Base-by-base conservation (phyloP, 1,140 invertebrate genomes). In the Leptestheria dahalacensis region DNA sequence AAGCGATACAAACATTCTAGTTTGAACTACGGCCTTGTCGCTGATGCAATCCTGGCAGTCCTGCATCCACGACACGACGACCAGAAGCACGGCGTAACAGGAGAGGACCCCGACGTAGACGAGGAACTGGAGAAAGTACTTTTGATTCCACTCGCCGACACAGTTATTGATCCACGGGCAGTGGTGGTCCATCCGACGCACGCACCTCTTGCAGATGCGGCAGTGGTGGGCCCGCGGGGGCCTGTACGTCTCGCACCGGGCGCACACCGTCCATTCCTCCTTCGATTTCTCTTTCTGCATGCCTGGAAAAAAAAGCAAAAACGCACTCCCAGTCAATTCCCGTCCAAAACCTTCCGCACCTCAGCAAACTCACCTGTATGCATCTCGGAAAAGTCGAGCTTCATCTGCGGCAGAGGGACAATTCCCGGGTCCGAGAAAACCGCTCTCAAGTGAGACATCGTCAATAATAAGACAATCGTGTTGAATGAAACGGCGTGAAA, bases 71-170 rank as follows among this genome's bases (percentile, higher is more conserved):
- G 85, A 85, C 54, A 79, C 74, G 23, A 84, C 77, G 48, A 88
- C 83, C 66, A 90, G 72, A 20, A 71, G 73, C 28, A 86, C 78
- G 18, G 85, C 82, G 71, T 88, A 90, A 0, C 79, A 63, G 12
- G 79, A 77, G 49, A 86, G 69, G 21, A 79, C 69, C 64, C 80
- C 81, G 58, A 85, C 82, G 68, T 83, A 85, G n/a, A 92, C 78
- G 53, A 94, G 75, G 75, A 94, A 94, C 70, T 93, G 90, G 64
- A 94, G 81, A 70, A 94, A 94, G 74, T 86, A 94, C 70, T 91
- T 93, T 74, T 94, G 90, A 77, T 94, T 94, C 66, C 83, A 80
- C 73, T 94, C 89, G 50, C 91, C 91, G 29, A 94, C 89, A 73
- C 91, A 94, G 72, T 94, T 94, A 69, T 94, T 93, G 41, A 92